Evolutionary conservation across 2,797 vertebrate species (phyloP), one percentile per base, ranked within the genome.

Genomic region (Discoglossus pictus): DNA sequence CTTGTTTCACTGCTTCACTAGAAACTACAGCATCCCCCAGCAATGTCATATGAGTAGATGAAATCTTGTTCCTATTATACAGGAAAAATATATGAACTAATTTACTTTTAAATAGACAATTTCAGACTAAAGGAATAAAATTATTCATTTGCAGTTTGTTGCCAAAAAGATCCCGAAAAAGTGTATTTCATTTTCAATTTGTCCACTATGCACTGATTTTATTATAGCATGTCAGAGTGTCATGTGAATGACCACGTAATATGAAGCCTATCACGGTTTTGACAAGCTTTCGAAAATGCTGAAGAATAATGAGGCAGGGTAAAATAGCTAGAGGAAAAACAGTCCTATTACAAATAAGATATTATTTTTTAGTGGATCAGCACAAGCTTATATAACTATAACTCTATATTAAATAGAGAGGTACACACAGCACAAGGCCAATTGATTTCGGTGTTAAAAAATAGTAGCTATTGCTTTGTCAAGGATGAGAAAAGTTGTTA

Each of bases 281-380:
- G 46, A 48, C 46, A 48, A 25, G 15, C 21, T 23, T 48, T 48
- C 7, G 20, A 48, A 48, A 48, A 48, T n/a, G 23, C 21, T 13
- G 46, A 48, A 23, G 18, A 48, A 48, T 48, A 48, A 48, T 48
- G 18, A 48, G 12, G 12, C 13, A 23, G 46, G 24, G 9, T 13
- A 48, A 48, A 48, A 23, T 48, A 48, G 46, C 46, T 20, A 9
- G 21, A 48, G 46, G 21, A 48, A 48, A 48, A 48, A 11, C 10
- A 48, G 46, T 4, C 10, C 43, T 11, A 46, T 48, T 25, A 48
- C 23, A 13, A 48, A 11, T 12, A 23, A 25, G 13, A 25, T 23
- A 46, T 46, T 46, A 18, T 46, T 46, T 18, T 46, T 21, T 10
- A 48, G n/a, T n/a, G 46, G 11, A 25, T 48, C 21, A 7, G 10